Base-by-base conservation (phyloP, 2,797 vertebrate species). In the Carapus acus region DNA sequence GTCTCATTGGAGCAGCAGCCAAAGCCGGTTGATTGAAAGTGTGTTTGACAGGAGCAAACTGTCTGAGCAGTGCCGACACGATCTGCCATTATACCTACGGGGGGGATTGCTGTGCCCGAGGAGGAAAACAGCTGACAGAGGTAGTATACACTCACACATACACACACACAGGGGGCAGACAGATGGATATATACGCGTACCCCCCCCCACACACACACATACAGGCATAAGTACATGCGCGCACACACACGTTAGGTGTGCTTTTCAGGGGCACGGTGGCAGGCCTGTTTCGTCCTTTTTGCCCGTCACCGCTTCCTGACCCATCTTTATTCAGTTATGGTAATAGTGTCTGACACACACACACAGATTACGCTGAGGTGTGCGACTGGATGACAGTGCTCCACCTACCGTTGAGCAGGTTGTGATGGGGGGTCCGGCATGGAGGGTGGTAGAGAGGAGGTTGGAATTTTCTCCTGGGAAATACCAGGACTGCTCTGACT, bases 251-350 rank as follows among this genome's bases (percentile, higher is more conserved):
- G n/a, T n/a, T n/a, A n/a, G n/a, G 29, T 43, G 54, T 2, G 27
- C 15, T 38, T 51, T 39, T 47, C 50, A 58, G 59, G 55, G 53
- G 64, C 46, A 48, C 16, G 41, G 55, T 9, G 43, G 59, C 18
- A 48, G 33, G 56, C 60, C 27, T 58, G 56, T 50, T 46, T 48
- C 36, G 45, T 55, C 69, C 68, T 58, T 50, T 60, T 43, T 69
- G 41, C 58, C 65, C 64, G 74, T 54, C 58, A 52, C 14, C 71
- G 58, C 61, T 53, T 60, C 43, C 54, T 46, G 52, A 66, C 64
- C 67, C 59, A 76, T 85, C 75, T 77, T 80, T 83, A 80, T 83
- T 82, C 78, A 79, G 68, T 73, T 81, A 80, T 81, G 80, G 62
- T 78, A 78, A 80, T 80, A 46, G n/a, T 52, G 34, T 61, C 62